phyloP scores from a whole-genome alignment of 64 coral and sea anemone genomes.

The Stylophora pistillata region DNA sequence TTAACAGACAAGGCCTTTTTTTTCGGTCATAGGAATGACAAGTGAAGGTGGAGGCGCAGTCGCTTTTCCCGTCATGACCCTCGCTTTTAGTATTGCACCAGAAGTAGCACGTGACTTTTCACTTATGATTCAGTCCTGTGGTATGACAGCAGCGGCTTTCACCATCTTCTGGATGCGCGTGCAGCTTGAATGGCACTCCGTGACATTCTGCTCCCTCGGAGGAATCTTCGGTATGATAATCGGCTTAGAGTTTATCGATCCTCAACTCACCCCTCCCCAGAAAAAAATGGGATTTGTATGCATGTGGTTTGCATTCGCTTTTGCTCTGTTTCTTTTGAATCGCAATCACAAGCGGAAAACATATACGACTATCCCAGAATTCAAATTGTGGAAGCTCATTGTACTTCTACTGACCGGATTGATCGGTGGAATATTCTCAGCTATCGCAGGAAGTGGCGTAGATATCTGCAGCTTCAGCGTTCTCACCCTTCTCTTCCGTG shows the following conservation, averaged over 20 bases:
- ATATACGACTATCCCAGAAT: slow-evolving; percentile 64
- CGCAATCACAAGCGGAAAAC: slow-evolving; percentile 72
- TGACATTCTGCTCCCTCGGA: slow-evolving; percentile 73
- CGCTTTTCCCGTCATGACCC: slow-evolving; percentile 82
- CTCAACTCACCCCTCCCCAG: slow-evolving; percentile 70
- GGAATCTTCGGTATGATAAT: slow-evolving; percentile 58
- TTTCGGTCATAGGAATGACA: slow-evolving; percentile 64
- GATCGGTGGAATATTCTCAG: slow-evolving; percentile 68
- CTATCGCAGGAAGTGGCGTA: slow-evolving; percentile 72
- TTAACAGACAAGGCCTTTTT: no score
- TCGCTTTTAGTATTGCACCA: slow-evolving; percentile 70
- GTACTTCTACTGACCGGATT: slow-evolving; percentile 60
- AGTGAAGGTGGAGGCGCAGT: slow-evolving; percentile 81
- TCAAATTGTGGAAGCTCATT: slow-evolving; percentile 75
- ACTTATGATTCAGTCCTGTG: slow-evolving; percentile 81
- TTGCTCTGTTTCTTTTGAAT: slow-evolving; percentile 81
- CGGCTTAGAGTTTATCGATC: slow-evolving; percentile 81
- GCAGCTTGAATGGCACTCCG: slow-evolving; percentile 61
- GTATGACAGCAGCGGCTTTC: slow-evolving; percentile 85
- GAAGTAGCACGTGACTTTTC: slow-evolving; percentile 81
- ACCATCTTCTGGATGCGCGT: slow-evolving; percentile 88
- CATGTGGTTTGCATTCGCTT: slow-evolving; percentile 87
- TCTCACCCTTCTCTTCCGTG: slow-evolving; percentile 73
- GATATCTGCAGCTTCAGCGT: slow-evolving; percentile 86
- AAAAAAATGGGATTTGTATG: slow-evolving; percentile 90